A percentile compares a stretch with the other conserved stretches of the same genome.
These are phyloP conservation scores for Lichenostomus cassidix DNA, from an alignment of 2,113 vertebrate species.

Conservation along the genomic window DNA sequence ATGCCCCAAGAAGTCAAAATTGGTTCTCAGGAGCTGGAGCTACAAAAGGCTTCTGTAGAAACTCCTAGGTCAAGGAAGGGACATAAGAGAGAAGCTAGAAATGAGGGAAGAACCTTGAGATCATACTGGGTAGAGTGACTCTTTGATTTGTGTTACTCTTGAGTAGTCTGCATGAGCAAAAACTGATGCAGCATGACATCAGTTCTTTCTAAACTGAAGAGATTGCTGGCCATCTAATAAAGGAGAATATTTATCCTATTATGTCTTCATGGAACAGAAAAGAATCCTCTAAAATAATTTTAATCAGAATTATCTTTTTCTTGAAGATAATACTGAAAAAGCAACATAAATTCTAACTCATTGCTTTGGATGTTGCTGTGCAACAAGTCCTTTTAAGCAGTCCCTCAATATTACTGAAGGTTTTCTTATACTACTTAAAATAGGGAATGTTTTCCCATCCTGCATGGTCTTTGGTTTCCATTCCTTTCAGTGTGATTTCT, in stretches of 20 bases:
- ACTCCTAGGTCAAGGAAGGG: background rate
- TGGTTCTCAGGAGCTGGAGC: background rate
- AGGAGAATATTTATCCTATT: background rate
- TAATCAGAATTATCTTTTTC: background rate
- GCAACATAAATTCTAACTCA: background rate
- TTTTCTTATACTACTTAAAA: constrained; percentile 7
- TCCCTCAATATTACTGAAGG: background rate
- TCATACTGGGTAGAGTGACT: background rate
- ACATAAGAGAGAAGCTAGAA: background rate
- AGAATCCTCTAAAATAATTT: background rate
- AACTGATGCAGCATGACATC: background rate
- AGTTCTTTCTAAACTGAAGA: background rate
- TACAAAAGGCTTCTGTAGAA: background rate
- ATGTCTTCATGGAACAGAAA: background rate
- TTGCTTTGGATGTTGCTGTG: background rate
- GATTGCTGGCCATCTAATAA: background rate
- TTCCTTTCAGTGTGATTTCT: background rate
- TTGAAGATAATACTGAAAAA: no score
- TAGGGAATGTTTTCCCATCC: background rate
- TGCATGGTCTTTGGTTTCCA: constrained; percentile 6
- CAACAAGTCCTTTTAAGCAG: background rate
- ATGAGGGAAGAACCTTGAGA: background rate
- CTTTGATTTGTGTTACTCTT: background rate
- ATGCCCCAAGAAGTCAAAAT: background rate
- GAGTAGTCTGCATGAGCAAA: background rate